phyloP scores from a whole-genome alignment of 2,888 invertebrate genomes.

The Eupithecia dodoneata region DNA sequence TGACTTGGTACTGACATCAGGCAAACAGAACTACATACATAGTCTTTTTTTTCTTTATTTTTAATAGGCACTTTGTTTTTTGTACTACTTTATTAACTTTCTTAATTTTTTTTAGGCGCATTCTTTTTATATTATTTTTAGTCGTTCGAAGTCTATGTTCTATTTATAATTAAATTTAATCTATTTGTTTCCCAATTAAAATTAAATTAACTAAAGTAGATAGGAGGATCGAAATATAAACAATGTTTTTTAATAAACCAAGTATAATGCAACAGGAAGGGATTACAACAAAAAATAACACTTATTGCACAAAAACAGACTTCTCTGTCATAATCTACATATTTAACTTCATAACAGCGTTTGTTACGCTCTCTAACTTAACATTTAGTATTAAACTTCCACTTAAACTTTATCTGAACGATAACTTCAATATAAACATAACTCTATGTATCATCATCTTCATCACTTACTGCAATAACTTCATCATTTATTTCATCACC shows the following conservation, averaged over 20 bases:
- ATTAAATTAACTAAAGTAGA: not conserved
- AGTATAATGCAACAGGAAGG: not conserved
- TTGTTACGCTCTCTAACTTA: not conserved
- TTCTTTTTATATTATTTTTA: no score
- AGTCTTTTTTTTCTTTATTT: no score
- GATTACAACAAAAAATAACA: not conserved
- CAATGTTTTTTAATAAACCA: not conserved
- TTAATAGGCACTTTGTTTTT: no score
- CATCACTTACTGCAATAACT: not conserved
- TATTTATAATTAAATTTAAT: no score
- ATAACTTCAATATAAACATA: not conserved
- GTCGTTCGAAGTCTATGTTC: no score
- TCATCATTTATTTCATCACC: not conserved
- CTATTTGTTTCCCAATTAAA: no score
- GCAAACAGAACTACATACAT: no score
- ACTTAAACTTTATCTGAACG: not conserved
- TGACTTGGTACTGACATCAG: no score
- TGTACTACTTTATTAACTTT: no score
- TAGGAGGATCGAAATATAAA: not conserved
- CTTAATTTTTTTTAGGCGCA: no score
- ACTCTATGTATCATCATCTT: not conserved
- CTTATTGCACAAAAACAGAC: slow-evolving; percentile 5
- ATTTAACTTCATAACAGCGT: not conserved
- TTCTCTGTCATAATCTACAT: no score
- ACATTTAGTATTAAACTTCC: not conserved